phyloP scores from a whole-genome alignment of 2,888 invertebrate genomes.

The Harpalus rubripes region DNA sequence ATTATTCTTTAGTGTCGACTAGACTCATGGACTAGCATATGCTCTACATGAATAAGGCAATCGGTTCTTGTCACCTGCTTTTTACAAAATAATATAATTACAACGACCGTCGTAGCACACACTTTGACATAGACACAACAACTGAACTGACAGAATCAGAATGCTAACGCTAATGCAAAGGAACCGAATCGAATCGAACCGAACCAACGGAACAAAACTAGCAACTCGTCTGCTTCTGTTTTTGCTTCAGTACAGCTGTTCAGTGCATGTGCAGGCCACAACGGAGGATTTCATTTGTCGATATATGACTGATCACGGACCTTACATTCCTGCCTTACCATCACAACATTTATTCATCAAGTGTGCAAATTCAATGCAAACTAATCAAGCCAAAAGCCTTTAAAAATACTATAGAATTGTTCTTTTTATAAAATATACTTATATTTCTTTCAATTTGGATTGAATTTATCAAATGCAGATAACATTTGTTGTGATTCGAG shows the following conservation, averaged over 20 bases:
- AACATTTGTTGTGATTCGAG: slow-evolving; percentile 15
- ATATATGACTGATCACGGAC: slow-evolving; percentile 30
- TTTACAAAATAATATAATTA: slow-evolving; percentile 67
- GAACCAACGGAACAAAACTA: slow-evolving; percentile 7
- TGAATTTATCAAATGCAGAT: slow-evolving; percentile 33
- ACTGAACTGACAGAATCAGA: slow-evolving; percentile 11
- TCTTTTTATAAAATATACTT: slow-evolving; percentile 49
- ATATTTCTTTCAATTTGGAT: slow-evolving; percentile 33
- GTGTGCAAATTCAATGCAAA: slow-evolving; percentile 43
- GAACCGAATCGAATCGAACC: background rate
- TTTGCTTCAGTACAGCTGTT: slow-evolving; percentile 24
- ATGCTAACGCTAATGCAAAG: background rate
- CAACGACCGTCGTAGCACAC: slow-evolving; percentile 60
- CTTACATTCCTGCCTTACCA: slow-evolving; percentile 4
- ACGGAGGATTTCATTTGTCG: slow-evolving; percentile 31
- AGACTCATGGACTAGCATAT: slow-evolving; percentile 66
- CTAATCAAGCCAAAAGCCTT: slow-evolving; percentile 45
- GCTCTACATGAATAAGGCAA: slow-evolving; percentile 67
- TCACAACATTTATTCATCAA: slow-evolving; percentile 17
- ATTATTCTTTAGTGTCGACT: slow-evolving; percentile 66
- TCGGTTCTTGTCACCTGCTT: slow-evolving; percentile 67
- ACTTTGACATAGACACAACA: slow-evolving; percentile 46
- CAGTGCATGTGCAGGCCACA: slow-evolving; percentile 32
- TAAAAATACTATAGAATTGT: slow-evolving; percentile 36
- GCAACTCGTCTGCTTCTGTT: background rate